Evolutionary conservation across 2,113 vertebrate genomes (phyloP), one percentile per base, ranked within the genome.

Genomic region (Anoura caudifer): DNA sequence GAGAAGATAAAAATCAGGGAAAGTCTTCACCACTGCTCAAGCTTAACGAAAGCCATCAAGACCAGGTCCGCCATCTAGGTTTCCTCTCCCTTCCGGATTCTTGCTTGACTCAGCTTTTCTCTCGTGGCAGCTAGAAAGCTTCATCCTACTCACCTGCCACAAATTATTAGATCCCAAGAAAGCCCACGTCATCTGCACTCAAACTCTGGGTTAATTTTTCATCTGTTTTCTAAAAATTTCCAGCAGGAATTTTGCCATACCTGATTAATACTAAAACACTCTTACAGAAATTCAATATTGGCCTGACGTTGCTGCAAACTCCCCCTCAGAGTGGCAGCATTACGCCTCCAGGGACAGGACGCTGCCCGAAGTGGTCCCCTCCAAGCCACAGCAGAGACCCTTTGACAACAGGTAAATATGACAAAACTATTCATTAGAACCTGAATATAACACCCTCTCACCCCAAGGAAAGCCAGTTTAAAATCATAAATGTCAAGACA

Each of bases 401-500:
- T 98, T 91, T 96, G 88, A 98, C 85, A 90, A 96, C 45, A 93
- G 83, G 76, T 95, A 96, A 98, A 98, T 96, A 97, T 87, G 96
- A 97, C 87, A 98, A 97, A 98, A 97, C 94, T 91, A 65, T 95
- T 98, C 98, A 98, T 98, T 98, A 98, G 97, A 76, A 33, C 98
- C 97, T 97, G 98, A 93, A 96, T 97, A 81, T 95, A 98, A 98
- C 96, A 98, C 77, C 92, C 89, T 96, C 97, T 97, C 98, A 96
- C 98, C 97, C 96, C 97, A 97, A 98, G 98, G 98, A 98, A 98
- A 98, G 97, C 95, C 96, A 97, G 97, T 97, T 98, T 98, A 97
- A 98, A 98, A 98, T 98, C 98, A 98, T 98, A 98, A 99, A 98
- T 98, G 98, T 99, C 98, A 99, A 98, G 98, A 98, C 96, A 98